Conservation (phyloP, 2,113 vertebrate species). For the Anser cygnoides region DNA sequence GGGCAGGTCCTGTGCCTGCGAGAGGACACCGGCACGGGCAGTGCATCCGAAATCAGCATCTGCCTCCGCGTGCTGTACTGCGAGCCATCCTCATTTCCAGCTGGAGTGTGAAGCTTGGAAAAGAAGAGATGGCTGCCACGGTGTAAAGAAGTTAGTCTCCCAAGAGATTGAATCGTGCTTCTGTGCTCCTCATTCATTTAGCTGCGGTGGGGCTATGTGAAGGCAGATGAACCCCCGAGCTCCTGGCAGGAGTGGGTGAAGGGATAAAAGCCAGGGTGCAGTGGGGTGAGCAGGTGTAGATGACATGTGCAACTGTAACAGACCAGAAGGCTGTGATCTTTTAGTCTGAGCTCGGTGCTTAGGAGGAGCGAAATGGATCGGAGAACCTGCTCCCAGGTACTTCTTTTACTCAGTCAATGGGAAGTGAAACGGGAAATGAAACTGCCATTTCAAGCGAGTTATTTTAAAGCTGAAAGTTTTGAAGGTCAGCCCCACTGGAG, state of each 20-base stretch:
- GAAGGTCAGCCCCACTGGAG: slow-evolving; percentile 43
- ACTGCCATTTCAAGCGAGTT: slow-evolving; percentile 33
- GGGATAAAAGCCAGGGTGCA: neutral
- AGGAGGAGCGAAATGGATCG: neutral
- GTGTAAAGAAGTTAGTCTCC: neutral
- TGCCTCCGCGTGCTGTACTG: neutral
- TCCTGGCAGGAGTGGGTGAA: neutral
- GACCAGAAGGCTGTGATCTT: neutral
- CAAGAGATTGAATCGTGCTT: neutral
- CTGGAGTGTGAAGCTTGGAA: neutral
- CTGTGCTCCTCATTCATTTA: neutral
- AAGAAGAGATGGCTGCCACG: neutral
- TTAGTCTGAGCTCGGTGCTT: neutral
- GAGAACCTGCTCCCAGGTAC: neutral
- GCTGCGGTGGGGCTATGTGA: neutral
- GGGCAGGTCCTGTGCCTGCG: accelerated
- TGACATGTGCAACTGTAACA: neutral
- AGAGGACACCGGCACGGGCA: neutral
- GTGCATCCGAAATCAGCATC: neutral
- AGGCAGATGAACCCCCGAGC: neutral
- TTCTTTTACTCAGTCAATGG: slow-evolving; percentile 23
- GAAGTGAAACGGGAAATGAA: neutral
- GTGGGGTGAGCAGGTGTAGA: neutral
- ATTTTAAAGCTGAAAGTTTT: slow-evolving; percentile 55
- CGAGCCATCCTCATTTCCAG: neutral